phyloP scores from a whole-genome alignment of 2,888 invertebrate genomes.

The Brenthis hecate region DNA sequence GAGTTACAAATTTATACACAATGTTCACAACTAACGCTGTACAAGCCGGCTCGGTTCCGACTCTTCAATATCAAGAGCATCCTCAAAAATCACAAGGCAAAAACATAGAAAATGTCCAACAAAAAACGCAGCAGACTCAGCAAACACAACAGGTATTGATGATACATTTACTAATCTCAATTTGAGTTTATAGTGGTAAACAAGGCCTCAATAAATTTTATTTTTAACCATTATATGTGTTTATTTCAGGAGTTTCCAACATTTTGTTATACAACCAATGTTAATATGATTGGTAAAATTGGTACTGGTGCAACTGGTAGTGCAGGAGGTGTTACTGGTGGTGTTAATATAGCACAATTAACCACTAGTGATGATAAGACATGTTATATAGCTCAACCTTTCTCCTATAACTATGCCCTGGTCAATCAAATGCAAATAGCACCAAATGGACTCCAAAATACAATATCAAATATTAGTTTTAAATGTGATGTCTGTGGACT shows the following conservation, averaged over 20 bases:
- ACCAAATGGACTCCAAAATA: slow-evolving; percentile 85
- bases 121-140: slow-evolving; percentile 80
- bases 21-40: slow-evolving; percentile 85
- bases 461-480: slow-evolving; percentile 91
- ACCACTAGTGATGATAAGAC: slow-evolving; percentile 85
- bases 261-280: slow-evolving; percentile 87
- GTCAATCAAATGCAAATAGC: slow-evolving; percentile 93
- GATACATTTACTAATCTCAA: no score
- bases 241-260: slow-evolving; percentile 84
- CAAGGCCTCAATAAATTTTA: no score
- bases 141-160: slow-evolving; percentile 53
- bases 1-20: slow-evolving; percentile 42
- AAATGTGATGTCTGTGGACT: slow-evolving; percentile 94
- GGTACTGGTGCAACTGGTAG: slow-evolving; percentile 69
- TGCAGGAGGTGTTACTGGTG: slow-evolving; percentile 71
- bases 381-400: slow-evolving; percentile 89
- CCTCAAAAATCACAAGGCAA: slow-evolving; percentile 84
- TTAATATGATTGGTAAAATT: slow-evolving; percentile 86
- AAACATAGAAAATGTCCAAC: slow-evolving; percentile 83
- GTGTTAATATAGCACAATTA: slow-evolving; percentile 87
- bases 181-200: no score
- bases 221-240: no score
- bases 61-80: slow-evolving; percentile 87
- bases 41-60: slow-evolving; percentile 83
- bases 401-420: slow-evolving; percentile 91